Evolutionary conservation across 2,113 vertebrate genomes (phyloP).

Genomic region (Scopus umbretta): DNA sequence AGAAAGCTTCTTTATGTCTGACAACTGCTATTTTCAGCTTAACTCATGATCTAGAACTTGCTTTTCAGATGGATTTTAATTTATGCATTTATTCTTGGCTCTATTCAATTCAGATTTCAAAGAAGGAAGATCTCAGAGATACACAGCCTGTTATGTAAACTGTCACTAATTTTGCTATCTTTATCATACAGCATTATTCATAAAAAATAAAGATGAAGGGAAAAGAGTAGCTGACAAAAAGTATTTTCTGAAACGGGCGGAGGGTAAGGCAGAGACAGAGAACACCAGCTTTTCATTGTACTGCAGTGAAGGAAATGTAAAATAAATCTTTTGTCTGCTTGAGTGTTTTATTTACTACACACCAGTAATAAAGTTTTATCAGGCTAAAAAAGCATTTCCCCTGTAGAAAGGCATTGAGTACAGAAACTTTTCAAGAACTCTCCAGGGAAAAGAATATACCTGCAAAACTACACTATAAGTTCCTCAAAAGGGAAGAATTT

Average conservation of each 20-base stretch:
- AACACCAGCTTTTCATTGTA: not conserved
- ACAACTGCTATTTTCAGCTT: conserved; percentile 5
- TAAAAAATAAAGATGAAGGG: not conserved
- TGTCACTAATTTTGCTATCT: not conserved
- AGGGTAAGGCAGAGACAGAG: not conserved
- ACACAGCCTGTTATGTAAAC: not conserved
- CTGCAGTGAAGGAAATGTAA: not conserved
- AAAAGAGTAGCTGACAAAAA: not conserved
- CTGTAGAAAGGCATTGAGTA: not conserved
- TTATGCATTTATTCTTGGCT: not conserved
- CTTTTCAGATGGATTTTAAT: not conserved
- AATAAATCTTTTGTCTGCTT: not conserved
- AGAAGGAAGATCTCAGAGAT: not conserved
- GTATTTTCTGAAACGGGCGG: not conserved
- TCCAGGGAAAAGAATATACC: not conserved
- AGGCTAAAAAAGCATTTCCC: not conserved
- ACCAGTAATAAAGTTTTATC: not conserved
- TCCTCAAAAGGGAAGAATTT: not conserved
- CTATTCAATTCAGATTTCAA: not conserved
- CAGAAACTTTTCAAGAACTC: not conserved
- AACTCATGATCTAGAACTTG: not conserved
- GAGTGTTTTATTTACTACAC: not conserved
- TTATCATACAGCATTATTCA: not conserved
- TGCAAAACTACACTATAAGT: not conserved
- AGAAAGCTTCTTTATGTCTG: not conserved